A percentile compares a stretch with the other conserved stretches of the same genome.
Conservation (phyloP, 2,888 invertebrate genomes). For the Drosophila atripex region DNA sequence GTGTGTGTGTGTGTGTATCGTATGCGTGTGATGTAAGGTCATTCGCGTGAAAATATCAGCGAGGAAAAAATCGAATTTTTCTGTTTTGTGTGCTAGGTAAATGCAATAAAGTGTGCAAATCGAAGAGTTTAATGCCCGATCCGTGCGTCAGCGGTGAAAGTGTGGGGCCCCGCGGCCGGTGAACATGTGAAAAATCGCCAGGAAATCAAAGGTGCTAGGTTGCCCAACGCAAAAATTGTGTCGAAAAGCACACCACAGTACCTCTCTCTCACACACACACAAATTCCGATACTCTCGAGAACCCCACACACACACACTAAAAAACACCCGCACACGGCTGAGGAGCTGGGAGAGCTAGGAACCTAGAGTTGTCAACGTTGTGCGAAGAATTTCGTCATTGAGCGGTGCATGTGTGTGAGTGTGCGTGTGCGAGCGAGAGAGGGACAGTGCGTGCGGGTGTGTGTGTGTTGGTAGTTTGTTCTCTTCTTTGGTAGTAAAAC, state of each 20-base stretch:
- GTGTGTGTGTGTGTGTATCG: constrained; percentile 68
- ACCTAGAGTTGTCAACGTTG: constrained; percentile 76
- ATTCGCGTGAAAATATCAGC: constrained; percentile 81
- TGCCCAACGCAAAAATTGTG: constrained; percentile 63
- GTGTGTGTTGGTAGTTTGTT: constrained; percentile 61
- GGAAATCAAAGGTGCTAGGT: constrained; percentile 46
- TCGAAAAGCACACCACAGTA: constrained; percentile 66
- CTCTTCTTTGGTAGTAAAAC: constrained; percentile 66
- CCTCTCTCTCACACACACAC: constrained; percentile 36
- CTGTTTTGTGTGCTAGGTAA: constrained; percentile 83
- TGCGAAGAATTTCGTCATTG: constrained; percentile 82
- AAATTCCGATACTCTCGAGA: constrained; percentile 11
- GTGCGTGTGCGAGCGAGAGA: constrained; percentile 52
- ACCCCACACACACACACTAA: background rate
- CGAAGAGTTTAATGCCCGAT: constrained; percentile 47
- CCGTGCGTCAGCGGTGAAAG: constrained; percentile 45
- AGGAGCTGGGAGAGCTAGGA: constrained; percentile 57
- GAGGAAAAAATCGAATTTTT: constrained; percentile 81
- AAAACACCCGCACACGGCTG: background rate
- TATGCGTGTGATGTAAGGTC: constrained; percentile 79
- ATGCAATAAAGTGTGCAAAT: constrained; percentile 65
- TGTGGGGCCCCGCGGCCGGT: constrained; percentile 34
- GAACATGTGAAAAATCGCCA: constrained; percentile 46
- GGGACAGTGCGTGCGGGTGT: constrained; percentile 45
- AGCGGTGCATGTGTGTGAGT: constrained; percentile 46